Conservation (phyloP, 2,113 vertebrate species). For the Amazona vittata region DNA sequence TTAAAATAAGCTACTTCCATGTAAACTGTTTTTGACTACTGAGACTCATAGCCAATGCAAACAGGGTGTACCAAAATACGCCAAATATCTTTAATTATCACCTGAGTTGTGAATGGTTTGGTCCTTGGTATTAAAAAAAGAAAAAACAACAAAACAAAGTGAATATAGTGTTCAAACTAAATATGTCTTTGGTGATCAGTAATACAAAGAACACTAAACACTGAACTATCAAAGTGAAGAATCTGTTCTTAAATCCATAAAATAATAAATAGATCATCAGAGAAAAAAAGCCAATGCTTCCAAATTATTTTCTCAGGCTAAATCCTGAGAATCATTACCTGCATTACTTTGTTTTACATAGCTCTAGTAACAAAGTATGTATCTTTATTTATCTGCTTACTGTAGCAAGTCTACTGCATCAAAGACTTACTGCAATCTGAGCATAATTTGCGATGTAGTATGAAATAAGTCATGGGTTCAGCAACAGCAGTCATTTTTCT, state of each 20-base stretch:
- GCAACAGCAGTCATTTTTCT: too few species aligned
- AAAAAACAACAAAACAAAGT: neutral
- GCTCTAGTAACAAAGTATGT: neutral
- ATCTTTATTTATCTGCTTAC: neutral
- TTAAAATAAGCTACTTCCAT: neutral
- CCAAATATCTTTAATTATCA: neutral
- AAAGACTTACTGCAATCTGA: neutral
- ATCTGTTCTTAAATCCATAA: neutral
- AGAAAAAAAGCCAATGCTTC: neutral
- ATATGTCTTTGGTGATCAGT: neutral
- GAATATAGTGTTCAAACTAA: neutral
- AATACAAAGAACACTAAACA: neutral
- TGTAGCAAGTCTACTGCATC: neutral
- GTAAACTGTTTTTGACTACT: neutral
- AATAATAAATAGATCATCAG: neutral
- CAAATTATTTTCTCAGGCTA: neutral
- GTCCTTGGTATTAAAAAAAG: neutral
- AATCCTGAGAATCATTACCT: neutral
- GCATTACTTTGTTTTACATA: neutral
- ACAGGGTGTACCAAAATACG: neutral
- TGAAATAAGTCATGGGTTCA: neutral
- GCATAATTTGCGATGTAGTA: neutral
- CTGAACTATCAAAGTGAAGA: neutral
- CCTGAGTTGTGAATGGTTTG: neutral
- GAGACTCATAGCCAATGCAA: neutral